Conservation (phyloP, 2,113 vertebrate species). For the Mus pahari region DNA sequence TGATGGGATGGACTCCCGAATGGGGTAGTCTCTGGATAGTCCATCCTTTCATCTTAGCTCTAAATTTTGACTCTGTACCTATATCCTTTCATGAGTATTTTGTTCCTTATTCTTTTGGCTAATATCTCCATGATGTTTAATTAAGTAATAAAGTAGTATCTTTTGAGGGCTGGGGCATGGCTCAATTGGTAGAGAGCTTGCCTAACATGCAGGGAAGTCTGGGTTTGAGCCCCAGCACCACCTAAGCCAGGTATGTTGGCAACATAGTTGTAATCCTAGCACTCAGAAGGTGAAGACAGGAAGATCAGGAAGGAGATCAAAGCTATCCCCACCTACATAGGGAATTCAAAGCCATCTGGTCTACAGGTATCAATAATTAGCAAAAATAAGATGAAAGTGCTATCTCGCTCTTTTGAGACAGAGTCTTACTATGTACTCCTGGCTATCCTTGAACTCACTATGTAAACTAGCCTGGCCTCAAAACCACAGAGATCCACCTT, state of each 20-base stretch:
- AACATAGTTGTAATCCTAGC: neutral
- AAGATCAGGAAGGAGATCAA: too few species aligned
- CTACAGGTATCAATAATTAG: too few species aligned
- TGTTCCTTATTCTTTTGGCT: too few species aligned
- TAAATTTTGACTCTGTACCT: too few species aligned
- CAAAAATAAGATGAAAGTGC: too few species aligned
- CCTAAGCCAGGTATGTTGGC: neutral
- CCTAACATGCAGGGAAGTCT: neutral
- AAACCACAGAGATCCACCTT: neutral
- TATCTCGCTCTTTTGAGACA: too few species aligned
- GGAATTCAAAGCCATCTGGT: too few species aligned
- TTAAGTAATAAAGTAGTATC: neutral
- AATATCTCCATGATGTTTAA: neutral
- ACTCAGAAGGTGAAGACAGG: neutral
- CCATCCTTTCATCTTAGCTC: too few species aligned
- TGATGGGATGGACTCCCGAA: too few species aligned
- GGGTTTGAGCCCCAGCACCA: neutral
- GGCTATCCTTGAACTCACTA: neutral
- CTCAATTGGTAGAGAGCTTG: neutral
- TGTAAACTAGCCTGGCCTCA: neutral
- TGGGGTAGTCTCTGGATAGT: too few species aligned
- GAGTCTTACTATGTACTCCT: neutral
- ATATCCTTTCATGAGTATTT: too few species aligned
- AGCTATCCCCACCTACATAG: too few species aligned
- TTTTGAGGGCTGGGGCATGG: neutral